Base-by-base conservation (phyloP, 2,113 vertebrate genomes). In the Pluvialis apricaria region DNA sequence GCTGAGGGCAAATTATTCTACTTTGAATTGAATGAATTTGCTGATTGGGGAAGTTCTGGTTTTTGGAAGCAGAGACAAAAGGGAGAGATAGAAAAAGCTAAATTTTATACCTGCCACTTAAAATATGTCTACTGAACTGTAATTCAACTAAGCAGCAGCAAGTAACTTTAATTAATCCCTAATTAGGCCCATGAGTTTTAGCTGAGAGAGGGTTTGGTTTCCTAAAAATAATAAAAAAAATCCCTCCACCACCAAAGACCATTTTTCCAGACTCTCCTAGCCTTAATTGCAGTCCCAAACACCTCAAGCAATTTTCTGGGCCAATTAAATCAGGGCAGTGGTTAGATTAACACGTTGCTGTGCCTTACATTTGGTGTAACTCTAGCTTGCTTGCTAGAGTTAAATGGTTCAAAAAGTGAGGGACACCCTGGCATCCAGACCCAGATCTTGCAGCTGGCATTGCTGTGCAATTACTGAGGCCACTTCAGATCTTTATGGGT, bases 111-210 rank as follows among this genome's bases (percentile, higher is more conserved):
- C 94, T 89, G 88, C 86, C 91, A 95, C 90, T 97, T 96, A 96
- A 97, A 98, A 93, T 96, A 88, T 73, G 36, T 96, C 94, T 89
- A 42, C 80, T 96, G 73, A 85, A 52, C 17, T 81, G 69, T 90
- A 94, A 91, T 97, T 90, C 96, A 86, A 65, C 92, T 94, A 97
- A 97, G 82, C 87, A 96, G 93, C 92, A 97, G 94, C 95, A 96
- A 97, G 91, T 96, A 97, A 95, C 86, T 98, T 96, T 97, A 98
- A 98, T 98, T 97, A 98, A 94, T 94, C 92, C 97, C 95, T 97
- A 98, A 98, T 98, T 98, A 98, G 84, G 40, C 88, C 87, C 96
- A 94, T 65, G 94, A 96, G 93, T 96, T 97, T 96, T 96, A 96
- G 72, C 84, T 94, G 84, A 95, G 72, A 92, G 80, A 95, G 51